Evolutionary conservation across 2,113 vertebrate species (phyloP).

Genomic region (Chionis minor): DNA sequence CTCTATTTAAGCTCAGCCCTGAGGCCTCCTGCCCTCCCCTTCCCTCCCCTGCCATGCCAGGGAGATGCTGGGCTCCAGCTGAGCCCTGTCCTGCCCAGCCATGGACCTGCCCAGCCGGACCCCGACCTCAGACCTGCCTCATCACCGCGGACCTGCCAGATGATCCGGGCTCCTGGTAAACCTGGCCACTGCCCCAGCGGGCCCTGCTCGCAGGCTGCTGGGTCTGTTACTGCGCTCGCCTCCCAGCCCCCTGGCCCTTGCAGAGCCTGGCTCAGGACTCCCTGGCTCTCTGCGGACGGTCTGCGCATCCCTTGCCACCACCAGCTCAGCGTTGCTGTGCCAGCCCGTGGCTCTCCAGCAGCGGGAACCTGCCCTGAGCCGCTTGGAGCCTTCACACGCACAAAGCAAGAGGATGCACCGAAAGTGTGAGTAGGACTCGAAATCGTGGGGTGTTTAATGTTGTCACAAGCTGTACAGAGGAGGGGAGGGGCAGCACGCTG

Average conservation of each 20-base stretch:
- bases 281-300: accelerated
- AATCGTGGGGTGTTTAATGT: constrained; percentile 37
- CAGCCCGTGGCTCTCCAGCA: neutral
- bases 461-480: neutral
- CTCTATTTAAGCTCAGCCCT: neutral
- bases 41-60: neutral
- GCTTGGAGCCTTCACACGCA: accelerated
- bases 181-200: neutral
- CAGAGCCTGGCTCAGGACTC: neutral
- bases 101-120: accelerated
- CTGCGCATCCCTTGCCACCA: neutral
- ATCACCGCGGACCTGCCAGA: accelerated
- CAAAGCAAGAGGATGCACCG: neutral
- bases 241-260: neutral
- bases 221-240: neutral
- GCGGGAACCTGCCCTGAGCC: neutral
- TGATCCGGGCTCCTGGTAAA: neutral
- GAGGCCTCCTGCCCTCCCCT: accelerated
- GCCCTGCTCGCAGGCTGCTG: neutral
- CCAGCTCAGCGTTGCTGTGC: neutral
- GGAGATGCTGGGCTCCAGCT: neutral
- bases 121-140: neutral
- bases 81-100: neutral
- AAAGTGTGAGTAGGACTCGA: neutral
- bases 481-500: accelerated